A percentile compares a stretch with the other conserved stretches of the same genome.
Evolutionary conservation across 2,888 invertebrate genomes (phyloP).

Genomic region (Drosophila paramelanica): DNA sequence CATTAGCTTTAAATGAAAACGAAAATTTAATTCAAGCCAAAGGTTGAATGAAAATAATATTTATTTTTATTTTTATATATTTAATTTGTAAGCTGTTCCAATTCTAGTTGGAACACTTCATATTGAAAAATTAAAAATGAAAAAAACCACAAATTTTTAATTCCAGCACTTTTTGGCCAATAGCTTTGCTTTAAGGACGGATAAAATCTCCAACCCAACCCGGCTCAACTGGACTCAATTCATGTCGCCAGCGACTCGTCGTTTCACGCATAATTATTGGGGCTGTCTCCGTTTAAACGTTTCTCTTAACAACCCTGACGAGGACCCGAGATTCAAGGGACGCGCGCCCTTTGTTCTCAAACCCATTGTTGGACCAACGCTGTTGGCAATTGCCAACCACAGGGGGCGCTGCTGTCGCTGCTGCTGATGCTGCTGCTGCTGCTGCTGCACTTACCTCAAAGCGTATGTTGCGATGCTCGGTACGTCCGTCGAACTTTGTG

Average conservation of each 20-base stretch:
- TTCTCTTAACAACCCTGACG: slow-evolving; percentile 5
- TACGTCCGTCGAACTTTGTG: slow-evolving; percentile 96
- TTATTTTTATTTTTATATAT: no score
- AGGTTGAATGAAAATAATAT: no score
- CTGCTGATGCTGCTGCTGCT: slow-evolving; percentile 2
- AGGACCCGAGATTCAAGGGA: slow-evolving; percentile 8
- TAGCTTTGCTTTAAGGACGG: slow-evolving; percentile 15
- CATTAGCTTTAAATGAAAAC: no score
- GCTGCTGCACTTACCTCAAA: slow-evolving; percentile 90
- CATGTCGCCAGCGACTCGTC: slow-evolving; percentile 7
- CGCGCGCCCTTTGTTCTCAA: slow-evolving; percentile 32
- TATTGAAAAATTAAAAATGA: no score
- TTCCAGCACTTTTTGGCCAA: background rate
- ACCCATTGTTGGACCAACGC: slow-evolving; percentile 32
- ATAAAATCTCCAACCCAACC: slow-evolving; percentile 7
- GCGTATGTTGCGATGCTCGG: slow-evolving; percentile 96
- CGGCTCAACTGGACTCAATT: slow-evolving; percentile 8
- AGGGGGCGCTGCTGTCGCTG: slow-evolving; percentile 32
- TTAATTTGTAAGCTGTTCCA: no score
- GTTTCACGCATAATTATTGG: slow-evolving; percentile 32
- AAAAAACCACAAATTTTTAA: no score
- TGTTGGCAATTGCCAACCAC: slow-evolving; percentile 31
- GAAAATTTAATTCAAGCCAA: no score
- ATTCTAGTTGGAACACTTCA: no score
- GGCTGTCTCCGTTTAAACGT: slow-evolving; percentile 23